Base-by-base conservation (phyloP, 2,888 invertebrate genomes). In the Invenusta paracnida region DNA sequence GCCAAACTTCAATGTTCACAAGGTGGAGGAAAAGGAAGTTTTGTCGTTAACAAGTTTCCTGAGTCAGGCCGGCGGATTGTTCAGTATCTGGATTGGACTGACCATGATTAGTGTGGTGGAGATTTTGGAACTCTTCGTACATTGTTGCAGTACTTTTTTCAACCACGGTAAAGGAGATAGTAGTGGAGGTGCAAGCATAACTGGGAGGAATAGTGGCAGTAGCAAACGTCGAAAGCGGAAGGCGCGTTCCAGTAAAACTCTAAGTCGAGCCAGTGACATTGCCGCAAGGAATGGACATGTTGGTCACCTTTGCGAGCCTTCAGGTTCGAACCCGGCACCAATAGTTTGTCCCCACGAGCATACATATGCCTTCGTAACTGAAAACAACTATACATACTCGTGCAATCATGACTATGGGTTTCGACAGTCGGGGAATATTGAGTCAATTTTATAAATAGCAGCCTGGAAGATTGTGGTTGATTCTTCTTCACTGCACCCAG, bases 11-110 rank as follows among this genome's bases (percentile, higher is more conserved):
- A 82, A 86, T 81, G 23, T 86, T 23, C 29, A 86, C 67, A 81
- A 81, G 48, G 86, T 86, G 0, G 86, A 87, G 67, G 86, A 86
- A 27, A 86, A 86, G 67, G 86, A 86, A 31, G 86, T 86, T 23
- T 30, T 86, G 1, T 86, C 86, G 2, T 67, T 86, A 23, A 86
- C 86, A 1, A 86, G 85, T 25, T 87, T 86, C 28, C 86, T 86
- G 2, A 81, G 81, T 28, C 86, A 86, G 67, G 73, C 85, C n/a
- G 86, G 86, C 25, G 86, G 86, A 67, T 82, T 86, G 17, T 83
- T 86, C 29, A 82, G 82, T 28, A 86, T 86, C n/a, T 86, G 81
- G 67, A 67, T 86, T 27, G 86, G 86, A 27, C 82, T 86, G 2
- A 86, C 86, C 0, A 81, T 86, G 86, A 86, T 86, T 17, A 82